Evolutionary conservation across 2,113 vertebrate genomes (phyloP).

Genomic region (Vulpes ferrilata): DNA sequence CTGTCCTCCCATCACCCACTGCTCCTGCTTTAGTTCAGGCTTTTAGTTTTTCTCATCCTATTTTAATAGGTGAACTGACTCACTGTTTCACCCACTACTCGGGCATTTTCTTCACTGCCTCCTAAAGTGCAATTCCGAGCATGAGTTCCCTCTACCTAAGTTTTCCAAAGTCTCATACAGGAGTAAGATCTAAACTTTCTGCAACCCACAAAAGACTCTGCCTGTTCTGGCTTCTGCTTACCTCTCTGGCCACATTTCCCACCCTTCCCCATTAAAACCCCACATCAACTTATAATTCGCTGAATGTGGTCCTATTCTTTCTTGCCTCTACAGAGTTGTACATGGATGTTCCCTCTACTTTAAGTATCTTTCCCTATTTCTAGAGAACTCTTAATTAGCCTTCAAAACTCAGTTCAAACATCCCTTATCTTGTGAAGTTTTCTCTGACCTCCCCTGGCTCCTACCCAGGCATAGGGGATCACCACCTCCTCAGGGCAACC

Average conservation of each 20-base stretch:
- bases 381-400: slow-evolving; percentile 3
- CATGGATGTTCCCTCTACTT: neutral
- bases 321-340: neutral
- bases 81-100: neutral
- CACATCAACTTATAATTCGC: neutral
- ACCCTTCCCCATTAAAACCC: neutral
- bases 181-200: neutral
- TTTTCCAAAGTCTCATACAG: neutral
- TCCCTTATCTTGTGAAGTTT: neutral
- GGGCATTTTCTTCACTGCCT: neutral
- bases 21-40: neutral
- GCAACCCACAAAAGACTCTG: neutral
- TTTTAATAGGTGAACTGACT: neutral
- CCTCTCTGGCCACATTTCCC: neutral
- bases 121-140: neutral
- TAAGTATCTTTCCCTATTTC: slow-evolving; percentile 21
- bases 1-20: neutral
- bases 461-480: neutral
- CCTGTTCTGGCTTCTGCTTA: neutral
- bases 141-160: neutral
- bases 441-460: neutral
- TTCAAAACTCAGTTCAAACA: slow-evolving; percentile 19
- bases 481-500: neutral
- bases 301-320: neutral
- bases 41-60: neutral